A percentile compares a stretch with the other conserved stretches of the same genome.
These are phyloP conservation scores for Amphiprion ocellaris DNA, from an alignment of 2,113 vertebrate species.

Conservation along the genomic window DNA sequence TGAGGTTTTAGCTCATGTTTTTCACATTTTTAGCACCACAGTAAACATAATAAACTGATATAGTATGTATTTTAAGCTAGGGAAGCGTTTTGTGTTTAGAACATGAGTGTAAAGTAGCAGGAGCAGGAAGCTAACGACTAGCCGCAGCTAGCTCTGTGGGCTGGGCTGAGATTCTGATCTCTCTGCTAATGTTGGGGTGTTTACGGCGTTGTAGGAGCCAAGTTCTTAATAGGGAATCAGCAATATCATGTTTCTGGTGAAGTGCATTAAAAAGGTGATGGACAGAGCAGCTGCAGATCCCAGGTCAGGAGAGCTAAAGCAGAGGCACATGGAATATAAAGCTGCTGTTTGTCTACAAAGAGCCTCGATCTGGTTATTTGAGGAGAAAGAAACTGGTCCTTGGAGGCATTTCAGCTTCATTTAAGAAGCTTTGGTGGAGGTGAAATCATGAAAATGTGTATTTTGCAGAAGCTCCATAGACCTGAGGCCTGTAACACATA, in stretches of 20 bases:
- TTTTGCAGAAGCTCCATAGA: no score
- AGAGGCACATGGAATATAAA: slow-evolving; percentile 1
- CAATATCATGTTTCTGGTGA: slow-evolving; percentile 37
- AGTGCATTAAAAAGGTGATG: not conserved
- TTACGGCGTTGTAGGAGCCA: slow-evolving; percentile 9
- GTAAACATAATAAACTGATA: accelerated
- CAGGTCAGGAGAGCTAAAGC: not conserved
- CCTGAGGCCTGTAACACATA: no score
- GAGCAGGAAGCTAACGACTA: no score
- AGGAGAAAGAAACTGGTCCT: no score
- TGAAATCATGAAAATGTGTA: no score
- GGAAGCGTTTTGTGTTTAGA: no score
- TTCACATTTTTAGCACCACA: accelerated
- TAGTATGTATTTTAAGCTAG: accelerated
- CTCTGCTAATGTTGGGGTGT: slow-evolving; percentile 9
- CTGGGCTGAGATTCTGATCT: no score
- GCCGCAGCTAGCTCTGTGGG: no score
- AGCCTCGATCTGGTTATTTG: not conserved
- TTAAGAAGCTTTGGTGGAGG: no score
- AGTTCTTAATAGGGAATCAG: slow-evolving; percentile 1
- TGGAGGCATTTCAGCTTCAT: no score
- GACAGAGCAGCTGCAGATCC: slow-evolving; percentile 30
- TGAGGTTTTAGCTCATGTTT: not conserved
- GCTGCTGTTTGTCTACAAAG: not conserved
- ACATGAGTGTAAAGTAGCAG: no score